Evolutionary conservation across 2,797 vertebrate species (phyloP).

Genomic region (Alfaro cultratus): DNA sequence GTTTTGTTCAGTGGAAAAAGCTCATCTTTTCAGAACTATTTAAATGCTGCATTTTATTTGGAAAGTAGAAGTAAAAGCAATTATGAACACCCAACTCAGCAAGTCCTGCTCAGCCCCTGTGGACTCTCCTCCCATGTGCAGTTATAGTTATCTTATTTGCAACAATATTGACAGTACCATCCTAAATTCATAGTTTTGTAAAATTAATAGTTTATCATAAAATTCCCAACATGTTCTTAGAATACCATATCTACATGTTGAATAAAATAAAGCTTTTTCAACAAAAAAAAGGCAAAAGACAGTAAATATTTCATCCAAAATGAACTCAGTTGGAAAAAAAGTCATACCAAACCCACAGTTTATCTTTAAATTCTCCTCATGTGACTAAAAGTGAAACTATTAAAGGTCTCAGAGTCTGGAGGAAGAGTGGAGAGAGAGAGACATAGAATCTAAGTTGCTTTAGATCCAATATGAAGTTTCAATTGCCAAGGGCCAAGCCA

Average conservation of each 20-base stretch:
- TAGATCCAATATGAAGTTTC: not conserved
- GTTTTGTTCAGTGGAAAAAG: not conserved
- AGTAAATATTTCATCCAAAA: not conserved
- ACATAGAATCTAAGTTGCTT: not conserved
- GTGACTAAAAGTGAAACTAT: not conserved
- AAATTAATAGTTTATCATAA: not conserved
- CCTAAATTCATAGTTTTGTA: not conserved
- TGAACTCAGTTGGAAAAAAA: not conserved
- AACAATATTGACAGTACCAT: not conserved
- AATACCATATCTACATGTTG: not conserved
- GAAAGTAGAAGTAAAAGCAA: not conserved
- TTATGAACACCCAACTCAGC: not conserved
- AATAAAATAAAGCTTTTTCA: not conserved
- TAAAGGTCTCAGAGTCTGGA: not conserved
- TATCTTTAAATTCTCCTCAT: not conserved
- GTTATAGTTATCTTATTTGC: not conserved
- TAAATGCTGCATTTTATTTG: not conserved
- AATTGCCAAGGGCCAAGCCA: not conserved
- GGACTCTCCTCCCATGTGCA: not conserved
- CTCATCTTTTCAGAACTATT: not conserved
- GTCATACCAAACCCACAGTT: not conserved
- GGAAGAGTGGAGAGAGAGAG: not conserved
- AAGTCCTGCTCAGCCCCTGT: not conserved
- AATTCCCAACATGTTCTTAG: not conserved
- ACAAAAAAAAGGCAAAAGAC: not conserved